Percentiles rank a stretch among this genome's conserved stretches.
Conservation (phyloP, 2,113 vertebrate species). For the Jaculus jaculus region DNA sequence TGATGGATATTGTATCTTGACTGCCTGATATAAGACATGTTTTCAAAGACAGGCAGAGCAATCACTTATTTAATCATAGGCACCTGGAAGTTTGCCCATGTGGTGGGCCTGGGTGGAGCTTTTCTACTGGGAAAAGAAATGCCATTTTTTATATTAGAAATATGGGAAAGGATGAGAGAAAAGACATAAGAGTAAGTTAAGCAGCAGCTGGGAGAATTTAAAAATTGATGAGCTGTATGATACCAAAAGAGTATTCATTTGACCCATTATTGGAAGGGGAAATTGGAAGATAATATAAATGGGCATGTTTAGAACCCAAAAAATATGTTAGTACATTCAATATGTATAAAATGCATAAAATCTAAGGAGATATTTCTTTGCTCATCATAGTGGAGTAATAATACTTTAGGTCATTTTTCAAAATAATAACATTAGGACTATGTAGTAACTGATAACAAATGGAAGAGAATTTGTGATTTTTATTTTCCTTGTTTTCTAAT, state of each 20-base stretch:
- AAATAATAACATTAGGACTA: background rate
- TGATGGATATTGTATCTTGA: slow-evolving; percentile 45
- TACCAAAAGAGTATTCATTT: slow-evolving; percentile 55
- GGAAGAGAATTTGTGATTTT: slow-evolving; percentile 9
- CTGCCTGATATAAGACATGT: slow-evolving; percentile 8
- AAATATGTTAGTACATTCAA: slow-evolving; percentile 21
- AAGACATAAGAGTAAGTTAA: slow-evolving; percentile 51
- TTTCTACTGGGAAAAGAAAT: slow-evolving; percentile 40
- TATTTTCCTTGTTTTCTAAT: slow-evolving; percentile 21
- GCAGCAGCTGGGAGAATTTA: slow-evolving; percentile 64
- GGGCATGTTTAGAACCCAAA: slow-evolving; percentile 40
- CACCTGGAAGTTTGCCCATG: background rate
- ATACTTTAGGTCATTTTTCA: slow-evolving; percentile 31
- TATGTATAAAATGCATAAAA: background rate
- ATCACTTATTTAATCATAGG: slow-evolving; percentile 52
- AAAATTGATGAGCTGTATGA: slow-evolving; percentile 61
- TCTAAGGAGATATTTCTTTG: slow-evolving; percentile 36
- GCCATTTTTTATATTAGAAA: slow-evolving; percentile 51
- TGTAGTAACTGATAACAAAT: background rate
- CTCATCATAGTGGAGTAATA: background rate
- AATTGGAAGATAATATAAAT: slow-evolving; percentile 9
- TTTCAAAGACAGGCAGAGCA: slow-evolving; percentile 54
- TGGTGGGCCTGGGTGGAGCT: background rate
- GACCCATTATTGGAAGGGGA: background rate
- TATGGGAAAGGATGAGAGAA: slow-evolving; percentile 34